Conservation (phyloP, 2,113 vertebrate species). For the Uria aalge region DNA sequence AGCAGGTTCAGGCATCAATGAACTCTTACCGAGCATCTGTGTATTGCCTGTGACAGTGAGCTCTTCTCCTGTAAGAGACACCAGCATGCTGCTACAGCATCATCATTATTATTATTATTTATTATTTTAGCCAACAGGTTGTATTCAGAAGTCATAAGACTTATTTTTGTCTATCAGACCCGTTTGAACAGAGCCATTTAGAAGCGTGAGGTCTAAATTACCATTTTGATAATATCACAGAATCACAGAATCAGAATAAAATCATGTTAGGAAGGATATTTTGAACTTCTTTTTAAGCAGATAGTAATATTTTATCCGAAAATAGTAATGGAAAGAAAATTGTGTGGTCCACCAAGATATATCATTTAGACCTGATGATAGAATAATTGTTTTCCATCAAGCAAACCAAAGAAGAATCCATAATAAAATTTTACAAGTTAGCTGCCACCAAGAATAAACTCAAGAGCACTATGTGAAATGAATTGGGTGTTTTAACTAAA, state of each 20-base stretch:
- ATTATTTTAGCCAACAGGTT: neutral
- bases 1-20: neutral
- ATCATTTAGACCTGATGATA: slow-evolving; percentile 69
- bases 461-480: slow-evolving; percentile 83
- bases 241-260: neutral
- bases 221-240: neutral
- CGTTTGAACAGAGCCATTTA: neutral
- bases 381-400: slow-evolving; percentile 75
- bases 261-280: neutral
- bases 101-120: too few relatives aligned
- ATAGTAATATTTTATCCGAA: slow-evolving; percentile 18
- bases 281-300: neutral
- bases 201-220: neutral
- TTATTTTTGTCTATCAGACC: neutral
- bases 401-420: slow-evolving; percentile 71
- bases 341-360: neutral
- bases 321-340: slow-evolving; percentile 14
- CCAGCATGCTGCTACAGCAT: neutral
- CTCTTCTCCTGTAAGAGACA: neutral
- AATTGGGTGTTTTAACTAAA: slow-evolving; percentile 81
- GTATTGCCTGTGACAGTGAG: neutral
- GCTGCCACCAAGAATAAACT: slow-evolving; percentile 79
- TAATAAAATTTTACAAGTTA: slow-evolving; percentile 87
- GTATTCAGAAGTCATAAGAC: neutral
- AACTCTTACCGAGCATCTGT: neutral